Percentiles rank a stretch among this genome's conserved stretches.
Conservation (phyloP, 2,797 vertebrate genomes). For the Kryptopterus vitreolus region DNA sequence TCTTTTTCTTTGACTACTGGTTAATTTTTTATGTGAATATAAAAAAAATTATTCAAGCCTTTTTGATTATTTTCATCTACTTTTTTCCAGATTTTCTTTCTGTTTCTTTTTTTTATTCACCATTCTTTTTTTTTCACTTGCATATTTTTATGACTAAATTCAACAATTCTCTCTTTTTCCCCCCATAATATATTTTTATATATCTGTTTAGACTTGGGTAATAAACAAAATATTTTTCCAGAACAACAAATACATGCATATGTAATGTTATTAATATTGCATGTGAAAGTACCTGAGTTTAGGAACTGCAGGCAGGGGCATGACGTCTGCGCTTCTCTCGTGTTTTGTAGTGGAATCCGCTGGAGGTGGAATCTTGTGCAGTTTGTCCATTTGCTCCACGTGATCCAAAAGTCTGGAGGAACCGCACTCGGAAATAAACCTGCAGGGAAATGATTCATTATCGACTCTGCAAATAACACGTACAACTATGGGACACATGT, state of each 20-base stretch:
- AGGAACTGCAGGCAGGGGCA: constrained; percentile 63
- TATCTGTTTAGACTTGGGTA: not conserved
- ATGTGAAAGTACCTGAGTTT: constrained; percentile 67
- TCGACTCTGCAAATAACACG: constrained; percentile 3
- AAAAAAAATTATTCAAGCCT: not conserved
- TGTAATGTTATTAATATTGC: not conserved
- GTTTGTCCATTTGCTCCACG: constrained; percentile 80
- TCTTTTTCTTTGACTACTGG: too few species aligned
- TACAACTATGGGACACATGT: too few species aligned
- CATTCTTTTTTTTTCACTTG: not conserved
- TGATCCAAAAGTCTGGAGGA: constrained; percentile 81
- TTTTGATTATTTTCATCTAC: not conserved
- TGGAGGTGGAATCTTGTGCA: constrained; percentile 76
- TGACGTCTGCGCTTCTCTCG: constrained; percentile 34
- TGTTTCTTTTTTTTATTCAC: not conserved
- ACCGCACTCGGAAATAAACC: constrained; percentile 84
- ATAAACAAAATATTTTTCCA: not conserved
- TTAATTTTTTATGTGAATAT: not conserved
- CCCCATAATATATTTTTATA: not conserved
- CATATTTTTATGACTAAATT: not conserved
- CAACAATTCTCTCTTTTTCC: not conserved
- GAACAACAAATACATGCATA: not conserved
- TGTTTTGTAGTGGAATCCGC: constrained; percentile 47
- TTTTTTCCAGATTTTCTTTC: not conserved
- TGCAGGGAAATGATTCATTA: constrained; percentile 46